These are phyloP conservation scores for Phodopus roborovskii DNA, from an alignment of 2,113 vertebrate species.

Conservation along the genomic window DNA sequence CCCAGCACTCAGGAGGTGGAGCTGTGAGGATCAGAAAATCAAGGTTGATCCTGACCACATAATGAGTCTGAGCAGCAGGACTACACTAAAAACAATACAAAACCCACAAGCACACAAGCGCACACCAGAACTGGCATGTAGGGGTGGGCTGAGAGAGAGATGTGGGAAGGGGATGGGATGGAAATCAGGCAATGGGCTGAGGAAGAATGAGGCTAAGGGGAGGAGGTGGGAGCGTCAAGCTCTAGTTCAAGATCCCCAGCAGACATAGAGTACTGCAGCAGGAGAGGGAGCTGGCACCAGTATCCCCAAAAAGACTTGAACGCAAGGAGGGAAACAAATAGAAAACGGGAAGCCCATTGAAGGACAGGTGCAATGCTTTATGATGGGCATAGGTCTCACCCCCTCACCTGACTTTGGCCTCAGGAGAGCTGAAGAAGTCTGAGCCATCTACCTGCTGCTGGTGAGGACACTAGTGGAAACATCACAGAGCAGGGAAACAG, in stretches of 20 bases:
- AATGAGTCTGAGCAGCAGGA: neutral
- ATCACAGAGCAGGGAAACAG: neutral
- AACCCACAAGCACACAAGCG: neutral
- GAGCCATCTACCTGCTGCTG: rapidly evolving
- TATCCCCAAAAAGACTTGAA: neutral
- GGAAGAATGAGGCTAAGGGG: neutral
- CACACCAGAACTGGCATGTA: neutral
- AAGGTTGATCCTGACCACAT: neutral
- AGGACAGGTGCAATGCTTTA: rapidly evolving
- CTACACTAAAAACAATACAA: neutral
- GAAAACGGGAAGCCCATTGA: neutral
- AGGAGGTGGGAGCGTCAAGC: neutral
- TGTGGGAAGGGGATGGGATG: rapidly evolving
- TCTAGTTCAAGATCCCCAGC: neutral
- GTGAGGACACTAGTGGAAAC: neutral
- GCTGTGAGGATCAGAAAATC: neutral
- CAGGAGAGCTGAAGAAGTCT: neutral
- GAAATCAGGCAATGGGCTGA: neutral
- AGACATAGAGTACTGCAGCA: neutral
- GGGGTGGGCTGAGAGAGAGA: neutral
- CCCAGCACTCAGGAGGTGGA: neutral
- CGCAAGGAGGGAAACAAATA: neutral
- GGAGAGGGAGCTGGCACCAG: neutral
- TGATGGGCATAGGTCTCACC: rapidly evolving
- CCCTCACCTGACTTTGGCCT: neutral